Conservation (phyloP, 2,113 vertebrate species). For the Scomber japonicus region DNA sequence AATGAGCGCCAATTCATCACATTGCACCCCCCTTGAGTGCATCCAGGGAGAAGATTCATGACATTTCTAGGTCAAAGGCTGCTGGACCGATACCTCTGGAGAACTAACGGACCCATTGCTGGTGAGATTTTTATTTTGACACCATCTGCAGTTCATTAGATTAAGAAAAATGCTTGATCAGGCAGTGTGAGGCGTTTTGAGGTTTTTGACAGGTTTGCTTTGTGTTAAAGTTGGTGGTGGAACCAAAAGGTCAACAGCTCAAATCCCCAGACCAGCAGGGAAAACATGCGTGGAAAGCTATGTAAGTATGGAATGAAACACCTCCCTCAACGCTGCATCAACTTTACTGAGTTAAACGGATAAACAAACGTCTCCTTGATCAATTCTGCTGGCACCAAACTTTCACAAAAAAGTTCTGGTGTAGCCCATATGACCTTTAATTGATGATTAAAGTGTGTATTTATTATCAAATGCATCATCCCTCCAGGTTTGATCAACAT, state of each 20-base stretch:
- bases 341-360: too few species aligned
- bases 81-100: background rate
- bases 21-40: background rate
- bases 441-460: too few species aligned
- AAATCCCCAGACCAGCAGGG: background rate
- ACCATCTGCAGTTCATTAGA: background rate
- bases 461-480: too few species aligned
- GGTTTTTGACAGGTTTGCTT: background rate
- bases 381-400: too few species aligned
- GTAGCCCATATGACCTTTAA: too few species aligned
- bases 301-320: too few species aligned
- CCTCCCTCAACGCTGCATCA: too few species aligned
- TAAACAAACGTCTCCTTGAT: too few species aligned
- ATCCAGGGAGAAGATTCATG: background rate
- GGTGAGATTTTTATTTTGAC: background rate
- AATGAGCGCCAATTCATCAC: conserved; percentile 28
- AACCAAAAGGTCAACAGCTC: background rate
- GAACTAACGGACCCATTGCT: conserved; percentile 1
- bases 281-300: background rate
- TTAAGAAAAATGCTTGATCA: background rate
- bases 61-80: conserved; percentile 33
- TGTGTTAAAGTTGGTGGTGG: background rate
- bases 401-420: too few species aligned
- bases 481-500: too few species aligned
- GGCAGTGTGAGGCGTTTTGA: background rate